Evolutionary conservation across 2,113 vertebrate genomes (phyloP), one percentile per base, ranked within the genome.

Genomic region (Nanorana parkeri): DNA sequence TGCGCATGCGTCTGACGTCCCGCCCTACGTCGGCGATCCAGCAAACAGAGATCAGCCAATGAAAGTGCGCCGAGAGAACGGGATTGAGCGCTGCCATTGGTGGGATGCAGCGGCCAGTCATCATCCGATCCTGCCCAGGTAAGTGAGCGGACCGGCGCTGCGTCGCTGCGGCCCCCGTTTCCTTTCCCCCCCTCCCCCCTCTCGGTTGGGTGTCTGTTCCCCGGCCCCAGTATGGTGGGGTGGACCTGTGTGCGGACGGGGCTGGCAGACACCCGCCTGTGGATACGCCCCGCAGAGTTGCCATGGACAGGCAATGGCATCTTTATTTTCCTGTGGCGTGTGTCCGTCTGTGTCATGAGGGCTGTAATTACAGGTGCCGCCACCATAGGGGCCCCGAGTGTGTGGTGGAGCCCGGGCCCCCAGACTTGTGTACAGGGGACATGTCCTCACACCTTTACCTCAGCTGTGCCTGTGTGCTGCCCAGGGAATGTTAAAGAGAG

Each of bases 121-220:
- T 75, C 55, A 75, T 41, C 72, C 72, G 72, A 75, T 75, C 72
- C 72, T 60, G 55, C 72, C 72, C 55, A 75, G 72, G 72, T 75
- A 75, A 75, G 72, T 41, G 72, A 74, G 72, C 72, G 72, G 55
- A 75, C 74, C 74, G 74, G 58, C 74, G 58, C 32, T 65, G 32
- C 74, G 58, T 77, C 58, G 23, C 56, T 51, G 41, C 32, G 23
- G 41, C 21, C 60, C 73, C 75, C 10, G 15, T 64, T 65, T 3
- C 17, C 36, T 10, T 4, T 21, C 15, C 61, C 36, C 21, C 28
- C 1, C 54, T 19, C 71, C 3, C 20, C 55, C 4, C 1, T 4
- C 32, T 36, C 55, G 41, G 23, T 29, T 15, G 11, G 41, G 41
- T n/a, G 2, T 5, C 13, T 0, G 13, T 6, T 21, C 74, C 56